Evolutionary conservation across 2,113 vertebrate species (phyloP), one percentile per base, ranked within the genome.

Genomic region (Hydrochoerus hydrochaeris): DNA sequence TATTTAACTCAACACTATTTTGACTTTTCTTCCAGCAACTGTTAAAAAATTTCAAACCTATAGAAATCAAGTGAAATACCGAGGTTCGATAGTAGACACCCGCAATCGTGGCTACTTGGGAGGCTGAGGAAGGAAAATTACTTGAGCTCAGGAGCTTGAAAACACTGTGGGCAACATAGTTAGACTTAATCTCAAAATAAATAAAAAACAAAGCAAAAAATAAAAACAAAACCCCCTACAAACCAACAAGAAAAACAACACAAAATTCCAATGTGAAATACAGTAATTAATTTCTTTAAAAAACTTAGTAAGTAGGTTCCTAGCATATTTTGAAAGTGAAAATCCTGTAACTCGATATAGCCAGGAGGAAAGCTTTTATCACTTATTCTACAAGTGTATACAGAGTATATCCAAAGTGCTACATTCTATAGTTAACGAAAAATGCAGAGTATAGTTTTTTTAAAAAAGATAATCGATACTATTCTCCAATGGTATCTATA

Each of bases 291-390:
- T 86, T 80, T 81, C 32, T 78, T 16, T 38, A 3, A 41, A 88
- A 62, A 49, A 52, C 60, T 63, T 85, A 54, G 17, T 86, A 82
- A 57, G 46, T 78, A 60, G 22, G n/a, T 78, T 91, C 41, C 44
- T 85, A 82, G 65, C 46, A 60, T 90, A 41, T 49, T 69, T 95
- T 91, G 93, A 58, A 94, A 85, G 58, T 85, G 30, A 95, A 78
- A 87, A 38, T 44, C 91, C 44, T 58, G 17, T 84, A 46, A 73
- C 62, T 80, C 19, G 60, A 65, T 93, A 75, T 7, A 93, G 80
- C 60, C 62, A 81, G 49, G 87, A 87, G 44, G 32, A 94, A 94
- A 87, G 1, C 57, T 58, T 91, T 84, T 77, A 69, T 78, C n/a
- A 52, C 30, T 92, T 88, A 62, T 24, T 90, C 75, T 52, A 81